phyloP scores from a whole-genome alignment of 2,888 invertebrate species.

The Scrobipalpa atriplicella region DNA sequence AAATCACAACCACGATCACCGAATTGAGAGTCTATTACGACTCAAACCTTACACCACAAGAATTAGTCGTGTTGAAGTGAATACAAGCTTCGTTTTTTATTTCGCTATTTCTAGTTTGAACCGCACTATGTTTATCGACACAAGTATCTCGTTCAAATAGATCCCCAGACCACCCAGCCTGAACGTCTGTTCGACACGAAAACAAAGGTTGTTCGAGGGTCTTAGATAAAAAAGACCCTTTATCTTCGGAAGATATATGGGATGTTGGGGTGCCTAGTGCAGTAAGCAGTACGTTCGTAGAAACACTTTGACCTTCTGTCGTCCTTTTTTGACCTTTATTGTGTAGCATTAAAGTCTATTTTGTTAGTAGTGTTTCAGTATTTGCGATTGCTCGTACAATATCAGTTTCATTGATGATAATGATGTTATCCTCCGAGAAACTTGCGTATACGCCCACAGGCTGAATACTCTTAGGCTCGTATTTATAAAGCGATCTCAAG shows the following conservation, averaged over 20 bases:
- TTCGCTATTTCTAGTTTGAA: background rate
- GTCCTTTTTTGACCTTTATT: background rate
- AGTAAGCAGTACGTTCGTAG: background rate
- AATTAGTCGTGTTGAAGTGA: background rate
- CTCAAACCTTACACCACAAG: too few relatives aligned
- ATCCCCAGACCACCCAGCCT: slow-evolving; percentile 17
- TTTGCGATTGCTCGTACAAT: background rate
- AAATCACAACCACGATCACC: too few relatives aligned
- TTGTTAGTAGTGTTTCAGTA: background rate
- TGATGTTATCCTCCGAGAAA: slow-evolving; percentile 16
- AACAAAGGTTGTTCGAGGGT: slow-evolving; percentile 14
- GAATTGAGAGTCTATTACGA: too few relatives aligned
- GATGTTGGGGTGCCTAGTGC: background rate
- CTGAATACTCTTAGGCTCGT: background rate
- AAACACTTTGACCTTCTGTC: background rate
- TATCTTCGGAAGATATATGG: slow-evolving; percentile 18
- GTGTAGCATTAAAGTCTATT: background rate
- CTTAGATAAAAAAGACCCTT: slow-evolving; percentile 8
- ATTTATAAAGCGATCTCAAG: too few relatives aligned
- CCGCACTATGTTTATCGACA: background rate
- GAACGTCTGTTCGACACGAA: slow-evolving; percentile 13
- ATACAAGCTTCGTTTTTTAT: background rate
- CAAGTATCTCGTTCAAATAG: background rate
- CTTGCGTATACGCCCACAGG: slow-evolving; percentile 2
- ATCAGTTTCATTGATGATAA: slow-evolving; percentile 19